These are phyloP conservation scores for Potorous gilbertii DNA, from an alignment of 2,797 vertebrate species.

Conservation along the genomic window DNA sequence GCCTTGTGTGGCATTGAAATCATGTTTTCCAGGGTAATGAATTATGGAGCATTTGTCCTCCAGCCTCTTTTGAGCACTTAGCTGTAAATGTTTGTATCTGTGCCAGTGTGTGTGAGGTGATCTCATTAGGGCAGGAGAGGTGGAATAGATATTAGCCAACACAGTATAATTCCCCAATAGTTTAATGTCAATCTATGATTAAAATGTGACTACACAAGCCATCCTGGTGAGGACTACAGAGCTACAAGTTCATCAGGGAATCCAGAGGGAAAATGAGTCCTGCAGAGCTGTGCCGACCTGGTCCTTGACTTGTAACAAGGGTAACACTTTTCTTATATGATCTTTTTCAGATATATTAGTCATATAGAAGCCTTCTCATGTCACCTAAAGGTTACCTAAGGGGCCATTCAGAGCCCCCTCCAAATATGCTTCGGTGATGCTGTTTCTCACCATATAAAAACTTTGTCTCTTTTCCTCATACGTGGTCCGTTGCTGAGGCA, in stretches of 20 bases:
- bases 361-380: neutral
- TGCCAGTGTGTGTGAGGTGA: constrained; percentile 83
- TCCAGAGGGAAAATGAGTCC: constrained; percentile 25
- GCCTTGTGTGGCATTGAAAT: constrained; percentile 82
- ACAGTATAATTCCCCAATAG: constrained; percentile 74
- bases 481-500: neutral
- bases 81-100: constrained; percentile 82
- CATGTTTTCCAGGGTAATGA: constrained; percentile 82
- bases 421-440: constrained; percentile 43
- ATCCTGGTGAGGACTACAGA: constrained; percentile 24
- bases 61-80: constrained; percentile 84
- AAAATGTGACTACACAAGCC: constrained; percentile 55
- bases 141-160: constrained; percentile 79
- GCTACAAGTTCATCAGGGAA: constrained; percentile 49
- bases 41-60: constrained; percentile 84
- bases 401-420: constrained; percentile 39
- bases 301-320: neutral
- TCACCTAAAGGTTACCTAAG: constrained; percentile 1
- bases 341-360: neutral
- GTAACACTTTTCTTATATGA: neutral
- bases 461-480: neutral
- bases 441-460: constrained; percentile 29
- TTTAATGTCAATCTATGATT: constrained; percentile 68
- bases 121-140: constrained; percentile 82
- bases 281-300: constrained; percentile 2